These are phyloP conservation scores for Ctenosaura bakeri DNA, from an alignment of 2,797 vertebrate genomes.

Conservation along the genomic window DNA sequence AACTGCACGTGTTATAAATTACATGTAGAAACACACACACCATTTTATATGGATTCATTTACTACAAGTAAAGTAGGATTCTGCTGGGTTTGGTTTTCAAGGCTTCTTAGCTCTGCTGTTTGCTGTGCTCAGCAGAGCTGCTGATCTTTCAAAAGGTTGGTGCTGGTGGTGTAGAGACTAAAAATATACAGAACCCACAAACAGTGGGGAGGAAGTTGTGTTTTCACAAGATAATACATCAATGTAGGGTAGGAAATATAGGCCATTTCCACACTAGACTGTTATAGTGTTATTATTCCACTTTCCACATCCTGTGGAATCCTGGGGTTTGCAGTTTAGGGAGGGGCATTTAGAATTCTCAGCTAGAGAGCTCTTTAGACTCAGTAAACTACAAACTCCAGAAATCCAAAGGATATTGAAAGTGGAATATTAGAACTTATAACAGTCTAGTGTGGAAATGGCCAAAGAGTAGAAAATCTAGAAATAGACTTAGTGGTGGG, in stretches of 20 bases:
- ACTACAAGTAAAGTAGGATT: neutral
- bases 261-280: no score
- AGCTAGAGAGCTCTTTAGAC: no score
- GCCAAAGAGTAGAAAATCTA: neutral
- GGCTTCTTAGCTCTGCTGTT: neutral
- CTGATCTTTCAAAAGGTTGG: neutral
- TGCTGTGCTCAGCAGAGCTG: neutral
- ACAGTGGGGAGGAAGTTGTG: constrained; percentile 5
- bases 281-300: no score
- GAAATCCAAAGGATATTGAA: no score
- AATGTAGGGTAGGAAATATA: neutral
- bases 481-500: neutral
- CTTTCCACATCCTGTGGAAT: no score
- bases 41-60: neutral
- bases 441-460: no score
- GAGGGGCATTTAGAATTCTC: no score
- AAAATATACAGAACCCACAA: constrained; percentile 15
- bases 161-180: neutral
- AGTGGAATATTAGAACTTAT: no score
- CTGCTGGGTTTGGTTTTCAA: neutral
- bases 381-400: no score
- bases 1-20: neutral
- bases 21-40: neutral
- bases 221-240: constrained; percentile 35
- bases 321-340: no score